phyloP scores from a whole-genome alignment of 2,888 invertebrate genomes.

The Xanthorhoe spadicearia region DNA sequence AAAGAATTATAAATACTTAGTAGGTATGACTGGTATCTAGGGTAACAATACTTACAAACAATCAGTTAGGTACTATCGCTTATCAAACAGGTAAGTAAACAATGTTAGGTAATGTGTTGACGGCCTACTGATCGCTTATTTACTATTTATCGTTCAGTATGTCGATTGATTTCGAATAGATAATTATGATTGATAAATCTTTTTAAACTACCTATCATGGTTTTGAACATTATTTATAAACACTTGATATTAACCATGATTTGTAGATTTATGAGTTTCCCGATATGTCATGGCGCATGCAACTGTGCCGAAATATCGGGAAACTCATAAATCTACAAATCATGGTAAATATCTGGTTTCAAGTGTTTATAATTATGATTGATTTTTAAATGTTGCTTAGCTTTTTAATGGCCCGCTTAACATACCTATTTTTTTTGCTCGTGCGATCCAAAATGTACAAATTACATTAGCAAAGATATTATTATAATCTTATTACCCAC shows the following conservation, averaged over 20 bases:
- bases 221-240: too few relatives aligned
- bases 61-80: constrained; percentile 38
- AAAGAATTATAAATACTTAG: constrained; percentile 55
- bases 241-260: too few relatives aligned
- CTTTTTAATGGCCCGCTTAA: not conserved
- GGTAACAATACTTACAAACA: constrained; percentile 47
- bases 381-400: not conserved
- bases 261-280: too few relatives aligned
- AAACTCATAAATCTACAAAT: too few relatives aligned
- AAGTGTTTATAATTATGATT: too few relatives aligned
- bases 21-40: constrained; percentile 52
- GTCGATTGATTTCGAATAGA: constrained; percentile 3
- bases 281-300: too few relatives aligned
- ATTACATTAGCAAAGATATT: not conserved
- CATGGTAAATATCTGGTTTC: too few relatives aligned
- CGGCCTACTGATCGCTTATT: constrained; percentile 19
- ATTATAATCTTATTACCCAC: constrained; percentile 54
- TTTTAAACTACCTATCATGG: too few relatives aligned
- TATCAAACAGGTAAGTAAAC: constrained; percentile 45
- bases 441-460: not conserved
- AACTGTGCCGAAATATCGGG: too few relatives aligned
- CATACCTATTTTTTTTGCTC: not conserved
- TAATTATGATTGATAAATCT: too few relatives aligned
- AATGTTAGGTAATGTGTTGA: constrained; percentile 34
- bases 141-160: not conserved